These are phyloP conservation scores for Motacilla alba DNA, from an alignment of 2,113 vertebrate species.

Conservation along the genomic window DNA sequence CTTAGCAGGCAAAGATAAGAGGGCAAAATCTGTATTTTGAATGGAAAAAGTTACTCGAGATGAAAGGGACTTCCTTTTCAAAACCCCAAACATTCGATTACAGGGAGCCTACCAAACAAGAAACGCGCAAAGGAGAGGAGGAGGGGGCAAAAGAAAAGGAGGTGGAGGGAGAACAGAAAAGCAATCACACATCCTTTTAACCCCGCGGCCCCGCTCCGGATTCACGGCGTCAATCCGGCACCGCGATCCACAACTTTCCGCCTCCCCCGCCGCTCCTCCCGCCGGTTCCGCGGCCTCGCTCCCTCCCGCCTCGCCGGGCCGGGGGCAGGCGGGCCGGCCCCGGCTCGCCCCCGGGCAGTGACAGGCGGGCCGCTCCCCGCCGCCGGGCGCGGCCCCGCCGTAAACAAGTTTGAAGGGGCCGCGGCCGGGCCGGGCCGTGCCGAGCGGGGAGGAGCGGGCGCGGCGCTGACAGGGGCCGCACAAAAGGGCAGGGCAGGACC, in stretches of 20 bases:
- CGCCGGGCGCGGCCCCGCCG: not conserved
- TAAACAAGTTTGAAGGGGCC: not conserved
- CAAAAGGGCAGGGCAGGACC: not conserved
- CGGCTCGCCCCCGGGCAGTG: not conserved
- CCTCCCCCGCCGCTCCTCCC: not conserved
- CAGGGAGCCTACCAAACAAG: not conserved
- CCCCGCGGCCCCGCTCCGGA: not conserved
- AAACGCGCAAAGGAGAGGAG: not conserved
- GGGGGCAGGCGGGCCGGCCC: too few relatives aligned
- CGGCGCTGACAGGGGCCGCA: not conserved
- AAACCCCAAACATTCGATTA: not conserved
- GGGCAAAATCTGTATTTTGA: not conserved
- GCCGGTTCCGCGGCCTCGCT: not conserved
- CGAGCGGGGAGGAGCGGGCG: not conserved
- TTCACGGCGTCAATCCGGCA: not conserved
- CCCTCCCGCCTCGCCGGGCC: not conserved
- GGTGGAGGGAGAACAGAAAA: not conserved
- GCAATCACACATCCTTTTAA: slow-evolving; percentile 17
- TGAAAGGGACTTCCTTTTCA: not conserved
- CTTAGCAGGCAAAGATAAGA: not conserved
- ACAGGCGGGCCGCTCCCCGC: not conserved
- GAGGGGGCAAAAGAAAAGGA: not conserved
- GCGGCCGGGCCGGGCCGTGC: not conserved
- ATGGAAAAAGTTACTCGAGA: not conserved
- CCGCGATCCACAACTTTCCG: not conserved